Evolutionary conservation across 2,113 vertebrate species (phyloP).

Genomic region (Hydrolagus affinis): DNA sequence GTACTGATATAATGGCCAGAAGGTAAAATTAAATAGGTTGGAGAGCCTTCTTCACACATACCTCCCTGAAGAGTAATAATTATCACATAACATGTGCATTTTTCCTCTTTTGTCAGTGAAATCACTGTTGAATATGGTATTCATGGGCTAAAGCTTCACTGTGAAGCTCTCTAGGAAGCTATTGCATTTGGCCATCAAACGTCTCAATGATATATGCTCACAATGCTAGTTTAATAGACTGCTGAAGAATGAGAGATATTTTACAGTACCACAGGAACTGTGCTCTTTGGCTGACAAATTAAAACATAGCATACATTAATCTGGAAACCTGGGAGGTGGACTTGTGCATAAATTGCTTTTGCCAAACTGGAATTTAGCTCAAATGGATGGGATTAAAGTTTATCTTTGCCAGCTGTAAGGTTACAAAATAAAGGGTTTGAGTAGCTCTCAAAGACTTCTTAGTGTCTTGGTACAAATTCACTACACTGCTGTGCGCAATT

Average conservation of each 20-base stretch:
- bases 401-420: not conserved
- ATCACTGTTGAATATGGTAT: not conserved
- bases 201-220: not conserved
- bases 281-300: not conserved
- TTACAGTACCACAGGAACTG: not conserved
- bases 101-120: not conserved
- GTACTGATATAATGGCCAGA: too few species aligned
- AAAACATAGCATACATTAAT: conserved; percentile 7
- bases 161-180: not conserved
- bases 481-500: too few species aligned
- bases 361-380: not conserved
- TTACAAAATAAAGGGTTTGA: not conserved
- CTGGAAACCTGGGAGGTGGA: not conserved
- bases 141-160: not conserved
- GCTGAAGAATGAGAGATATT: not conserved
- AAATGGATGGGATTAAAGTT: not conserved
- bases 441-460: not conserved
- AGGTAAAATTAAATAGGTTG: too few species aligned
- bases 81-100: too few species aligned
- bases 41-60: too few species aligned
- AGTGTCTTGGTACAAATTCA: not conserved
- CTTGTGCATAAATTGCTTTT: not conserved
- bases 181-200: not conserved
- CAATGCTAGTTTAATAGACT: not conserved
- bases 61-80: too few species aligned